Evolutionary conservation across 2,797 vertebrate genomes (phyloP).

Genomic region (Enteromius thamalakanensis): DNA sequence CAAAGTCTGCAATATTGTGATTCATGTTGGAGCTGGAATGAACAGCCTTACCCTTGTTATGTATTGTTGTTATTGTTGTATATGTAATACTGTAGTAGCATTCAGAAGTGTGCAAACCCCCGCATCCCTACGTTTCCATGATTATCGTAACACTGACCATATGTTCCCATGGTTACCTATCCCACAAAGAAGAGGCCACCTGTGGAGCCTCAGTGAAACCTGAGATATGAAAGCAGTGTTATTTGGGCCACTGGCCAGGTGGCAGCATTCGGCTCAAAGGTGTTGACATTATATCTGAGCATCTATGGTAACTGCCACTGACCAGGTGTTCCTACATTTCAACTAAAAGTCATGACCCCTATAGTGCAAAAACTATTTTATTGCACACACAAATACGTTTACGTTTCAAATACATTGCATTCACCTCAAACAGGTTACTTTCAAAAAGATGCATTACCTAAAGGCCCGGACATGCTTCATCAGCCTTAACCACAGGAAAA

Average conservation of each 20-base stretch:
- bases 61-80: too few species aligned
- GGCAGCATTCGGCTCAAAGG: constrained; percentile 33
- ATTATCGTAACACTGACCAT: constrained; percentile 27
- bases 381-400: not conserved
- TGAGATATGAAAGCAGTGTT: constrained; percentile 30
- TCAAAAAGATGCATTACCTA: constrained; percentile 62
- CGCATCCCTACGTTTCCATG: constrained; percentile 40
- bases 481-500: constrained; percentile 76
- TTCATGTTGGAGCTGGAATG: not conserved
- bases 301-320: constrained; percentile 45
- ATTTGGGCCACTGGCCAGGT: constrained; percentile 35
- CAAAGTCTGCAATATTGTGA: not conserved
- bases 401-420: not conserved
- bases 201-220: constrained; percentile 44
- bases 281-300: constrained; percentile 40
- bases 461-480: constrained; percentile 79
- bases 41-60: too few species aligned
- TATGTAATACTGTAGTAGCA: not conserved
- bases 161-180: constrained; percentile 47
- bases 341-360: not conserved
- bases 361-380: not conserved
- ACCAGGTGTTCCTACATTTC: constrained; percentile 14
- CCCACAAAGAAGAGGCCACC: constrained; percentile 40
- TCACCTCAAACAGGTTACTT: not conserved
- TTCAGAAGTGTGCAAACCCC: constrained; percentile 4